Percentiles rank a stretch among this genome's conserved stretches.
Evolutionary conservation across 2,888 invertebrate genomes (phyloP).

Genomic region (Mayetiola destructor): DNA sequence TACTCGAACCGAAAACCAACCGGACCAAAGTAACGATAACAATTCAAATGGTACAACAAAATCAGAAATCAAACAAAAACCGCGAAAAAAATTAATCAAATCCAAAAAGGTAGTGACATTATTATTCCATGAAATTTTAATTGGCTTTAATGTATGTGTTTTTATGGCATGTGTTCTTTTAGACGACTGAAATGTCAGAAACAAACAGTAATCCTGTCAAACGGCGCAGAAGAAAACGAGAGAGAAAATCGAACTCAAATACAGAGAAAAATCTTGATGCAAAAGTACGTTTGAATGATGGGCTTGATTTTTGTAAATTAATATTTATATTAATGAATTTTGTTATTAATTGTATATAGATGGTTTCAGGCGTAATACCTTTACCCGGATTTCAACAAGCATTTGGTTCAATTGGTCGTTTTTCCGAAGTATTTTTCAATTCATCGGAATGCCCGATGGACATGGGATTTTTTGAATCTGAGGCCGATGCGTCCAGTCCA

Average conservation of each 20-base stretch:
- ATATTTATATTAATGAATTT: not conserved
- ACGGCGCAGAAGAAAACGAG: not conserved
- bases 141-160: not conserved
- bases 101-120: not conserved
- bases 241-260: not conserved
- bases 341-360: not conserved
- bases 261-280: not conserved
- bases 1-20: not conserved
- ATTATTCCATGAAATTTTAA: not conserved
- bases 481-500: constrained; percentile 23
- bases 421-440: constrained; percentile 49
- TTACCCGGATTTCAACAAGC: constrained; percentile 73
- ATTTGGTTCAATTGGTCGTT: constrained; percentile 73
- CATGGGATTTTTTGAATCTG: constrained; percentile 21
- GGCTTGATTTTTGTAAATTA: too few species aligned
- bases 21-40: not conserved
- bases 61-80: not conserved
- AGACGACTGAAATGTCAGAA: too few species aligned
- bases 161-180: not conserved
- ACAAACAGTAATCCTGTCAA: not conserved
- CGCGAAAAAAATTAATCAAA: not conserved
- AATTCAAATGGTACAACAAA: not conserved
- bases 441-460: constrained; percentile 26
- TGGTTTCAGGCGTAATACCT: constrained; percentile 35
- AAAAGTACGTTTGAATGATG: too few species aligned